These are phyloP conservation scores for Xylota sylvarum DNA, from an alignment of 2,888 invertebrate species.

Conservation along the genomic window DNA sequence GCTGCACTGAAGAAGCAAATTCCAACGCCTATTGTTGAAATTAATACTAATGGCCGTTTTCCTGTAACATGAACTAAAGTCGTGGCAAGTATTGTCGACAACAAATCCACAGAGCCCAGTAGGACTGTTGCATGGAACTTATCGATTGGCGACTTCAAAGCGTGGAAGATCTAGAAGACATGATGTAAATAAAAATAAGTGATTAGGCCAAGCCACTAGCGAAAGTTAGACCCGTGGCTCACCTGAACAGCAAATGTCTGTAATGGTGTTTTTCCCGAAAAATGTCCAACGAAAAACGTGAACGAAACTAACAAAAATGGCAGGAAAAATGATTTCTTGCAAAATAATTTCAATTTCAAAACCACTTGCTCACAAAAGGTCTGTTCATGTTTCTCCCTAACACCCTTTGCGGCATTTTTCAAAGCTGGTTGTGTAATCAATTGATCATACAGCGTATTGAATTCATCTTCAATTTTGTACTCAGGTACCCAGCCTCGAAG, in stretches of 20 bases:
- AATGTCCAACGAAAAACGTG: constrained; percentile 90
- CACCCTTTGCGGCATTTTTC: constrained; percentile 79
- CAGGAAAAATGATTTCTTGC: constrained; percentile 87
- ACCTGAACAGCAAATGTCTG: constrained; percentile 90
- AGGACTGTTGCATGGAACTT: constrained; percentile 91
- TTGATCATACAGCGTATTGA: constrained; percentile 83
- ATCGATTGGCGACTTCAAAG: constrained; percentile 90
- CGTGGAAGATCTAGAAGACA: constrained; percentile 87
- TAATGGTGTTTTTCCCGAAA: constrained; percentile 91
- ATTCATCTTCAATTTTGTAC: constrained; percentile 86
- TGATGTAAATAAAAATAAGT: not conserved
- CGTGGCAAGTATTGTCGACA: constrained; percentile 89
- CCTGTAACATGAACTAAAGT: constrained; percentile 90
- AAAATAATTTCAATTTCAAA: constrained; percentile 85
- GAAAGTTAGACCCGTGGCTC: too few species aligned
- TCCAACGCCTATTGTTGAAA: constrained; percentile 89
- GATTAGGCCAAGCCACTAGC: too few species aligned
- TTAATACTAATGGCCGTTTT: constrained; percentile 89
- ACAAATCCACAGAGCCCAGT: constrained; percentile 89
- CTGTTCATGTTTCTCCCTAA: constrained; percentile 62
- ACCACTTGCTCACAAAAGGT: constrained; percentile 80
- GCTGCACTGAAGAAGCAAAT: constrained; percentile 87
- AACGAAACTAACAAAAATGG: constrained; percentile 89
- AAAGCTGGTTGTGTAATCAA: constrained; percentile 82
- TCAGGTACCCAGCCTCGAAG: constrained; percentile 91